A percentile compares a stretch with the other conserved stretches of the same genome.
These are phyloP conservation scores for Parascotia fuliginaria DNA, from an alignment of 2,888 invertebrate genomes.

Conservation along the genomic window DNA sequence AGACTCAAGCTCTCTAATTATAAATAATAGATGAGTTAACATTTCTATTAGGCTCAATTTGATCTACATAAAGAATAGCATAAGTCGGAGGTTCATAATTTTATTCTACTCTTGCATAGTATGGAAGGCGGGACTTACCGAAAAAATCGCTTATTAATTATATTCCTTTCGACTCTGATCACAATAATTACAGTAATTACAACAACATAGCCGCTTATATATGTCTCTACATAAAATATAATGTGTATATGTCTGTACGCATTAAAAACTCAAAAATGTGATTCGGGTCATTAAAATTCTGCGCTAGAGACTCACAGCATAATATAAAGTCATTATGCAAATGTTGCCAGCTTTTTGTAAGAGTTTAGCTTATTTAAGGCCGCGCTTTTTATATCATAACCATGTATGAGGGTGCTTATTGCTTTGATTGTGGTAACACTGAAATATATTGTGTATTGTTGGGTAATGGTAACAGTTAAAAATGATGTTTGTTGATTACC, in stretches of 20 bases:
- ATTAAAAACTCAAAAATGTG: conserved; percentile 53
- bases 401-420: neutral
- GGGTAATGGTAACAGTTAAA: neutral
- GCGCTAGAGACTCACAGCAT: conserved; percentile 66
- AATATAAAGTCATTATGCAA: conserved; percentile 85
- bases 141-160: no score
- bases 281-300: conserved; percentile 75
- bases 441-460: neutral
- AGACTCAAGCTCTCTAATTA: no score
- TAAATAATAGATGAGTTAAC: no score
- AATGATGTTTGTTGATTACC: no score
- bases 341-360: conserved; percentile 69
- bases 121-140: no score
- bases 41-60: no score
- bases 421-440: neutral
- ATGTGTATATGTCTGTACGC: conserved; percentile 34
- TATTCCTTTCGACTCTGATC: no score
- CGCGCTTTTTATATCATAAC: conserved; percentile 41
- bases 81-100: no score
- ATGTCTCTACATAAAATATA: conserved; percentile 7
- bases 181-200: no score
- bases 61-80: no score
- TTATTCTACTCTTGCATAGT: no score
- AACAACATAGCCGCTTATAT: neutral
- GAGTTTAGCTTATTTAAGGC: conserved; percentile 75